These are phyloP conservation scores for Otus sunia DNA, from an alignment of 2,113 vertebrate genomes.

Conservation along the genomic window DNA sequence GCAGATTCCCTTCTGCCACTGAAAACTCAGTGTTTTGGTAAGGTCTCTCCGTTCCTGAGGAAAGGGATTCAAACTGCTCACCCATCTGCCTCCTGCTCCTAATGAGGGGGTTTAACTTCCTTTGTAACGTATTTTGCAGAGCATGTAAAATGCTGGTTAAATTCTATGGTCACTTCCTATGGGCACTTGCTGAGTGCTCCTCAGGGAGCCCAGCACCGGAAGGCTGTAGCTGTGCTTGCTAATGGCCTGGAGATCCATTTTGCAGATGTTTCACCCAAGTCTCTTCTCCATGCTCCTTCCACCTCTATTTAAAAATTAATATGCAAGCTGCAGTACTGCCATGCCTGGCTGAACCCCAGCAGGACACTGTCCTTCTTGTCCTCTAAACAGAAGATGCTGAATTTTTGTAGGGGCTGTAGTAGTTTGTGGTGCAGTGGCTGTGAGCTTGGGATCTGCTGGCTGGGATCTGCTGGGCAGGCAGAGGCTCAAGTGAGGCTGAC, in stretches of 20 bases:
- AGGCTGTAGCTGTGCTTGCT: background rate
- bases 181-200: background rate
- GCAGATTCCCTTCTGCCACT: background rate
- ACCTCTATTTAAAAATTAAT: background rate
- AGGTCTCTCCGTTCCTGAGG: background rate
- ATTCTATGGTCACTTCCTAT: background rate
- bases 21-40: background rate
- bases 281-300: background rate
- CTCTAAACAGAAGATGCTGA: background rate
- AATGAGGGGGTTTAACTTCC: background rate
- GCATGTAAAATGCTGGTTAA: background rate
- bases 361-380: background rate
- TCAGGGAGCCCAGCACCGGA: constrained; percentile 7
- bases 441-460: background rate
- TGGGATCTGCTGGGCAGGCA: background rate
- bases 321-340: background rate
- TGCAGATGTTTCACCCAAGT: constrained; percentile 37
- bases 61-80: background rate
- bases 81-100: background rate
- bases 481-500: background rate
- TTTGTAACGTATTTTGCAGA: constrained; percentile 20
- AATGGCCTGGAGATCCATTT: constrained; percentile 47
- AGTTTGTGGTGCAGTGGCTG: rapidly evolving
- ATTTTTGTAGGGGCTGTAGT: background rate
- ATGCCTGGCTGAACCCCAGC: rapidly evolving